phyloP scores from a whole-genome alignment of 2,797 vertebrate species.

The Brachymystax lenok region DNA sequence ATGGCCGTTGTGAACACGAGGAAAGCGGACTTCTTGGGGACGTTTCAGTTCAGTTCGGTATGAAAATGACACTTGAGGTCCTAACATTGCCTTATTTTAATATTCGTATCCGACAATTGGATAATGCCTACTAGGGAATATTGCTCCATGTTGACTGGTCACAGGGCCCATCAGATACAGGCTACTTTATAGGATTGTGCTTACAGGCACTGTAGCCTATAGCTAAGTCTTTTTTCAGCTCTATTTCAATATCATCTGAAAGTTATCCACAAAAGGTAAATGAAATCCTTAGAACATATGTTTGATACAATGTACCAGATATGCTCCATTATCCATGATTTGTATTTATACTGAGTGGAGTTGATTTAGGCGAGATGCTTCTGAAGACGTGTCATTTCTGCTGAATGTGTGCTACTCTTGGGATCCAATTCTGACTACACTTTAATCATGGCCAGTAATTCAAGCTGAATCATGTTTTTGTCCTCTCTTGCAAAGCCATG shows the following conservation, averaged over 20 bases:
- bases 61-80: conserved; percentile 20
- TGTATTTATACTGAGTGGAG: conserved; percentile 20
- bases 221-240: neutral
- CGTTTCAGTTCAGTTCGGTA: conserved; percentile 8
- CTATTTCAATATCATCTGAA: neutral
- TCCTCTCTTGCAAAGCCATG: conserved; percentile 1
- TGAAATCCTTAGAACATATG: neutral
- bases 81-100: neutral
- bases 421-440: conserved; percentile 4
- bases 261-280: neutral
- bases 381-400: conserved; percentile 16
- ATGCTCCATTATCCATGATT: neutral
- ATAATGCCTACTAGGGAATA: neutral
- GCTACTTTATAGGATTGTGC: neutral
- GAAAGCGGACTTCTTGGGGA: conserved; percentile 15
- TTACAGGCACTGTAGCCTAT: neutral
- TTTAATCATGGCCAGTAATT: neutral
- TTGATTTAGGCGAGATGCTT: conserved; percentile 2
- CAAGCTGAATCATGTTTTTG: conserved; percentile 1
- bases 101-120: neutral
- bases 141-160: neutral
- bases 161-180: neutral
- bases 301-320: conserved; percentile 10
- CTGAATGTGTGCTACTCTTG: conserved; percentile 7
- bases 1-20: conserved; percentile 13